Evolutionary conservation across 2,113 vertebrate species (phyloP).

Genomic region (Gallinago paraguaiae): DNA sequence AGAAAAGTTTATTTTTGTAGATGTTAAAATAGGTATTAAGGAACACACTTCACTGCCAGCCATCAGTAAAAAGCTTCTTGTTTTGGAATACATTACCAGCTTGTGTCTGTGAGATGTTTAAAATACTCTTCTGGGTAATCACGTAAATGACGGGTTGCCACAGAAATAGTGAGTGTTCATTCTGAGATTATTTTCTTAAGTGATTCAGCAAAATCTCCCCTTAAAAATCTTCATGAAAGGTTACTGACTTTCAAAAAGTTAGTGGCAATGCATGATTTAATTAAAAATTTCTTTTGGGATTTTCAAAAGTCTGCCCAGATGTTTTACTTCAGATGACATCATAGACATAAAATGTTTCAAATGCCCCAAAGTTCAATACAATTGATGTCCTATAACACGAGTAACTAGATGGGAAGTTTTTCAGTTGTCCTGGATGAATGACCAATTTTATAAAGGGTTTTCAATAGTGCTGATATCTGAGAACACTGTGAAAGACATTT

Average conservation of each 20-base stretch:
- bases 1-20: background rate
- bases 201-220: background rate
- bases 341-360: background rate
- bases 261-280: background rate
- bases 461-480: background rate
- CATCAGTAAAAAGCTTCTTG: background rate
- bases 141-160: background rate
- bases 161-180: background rate
- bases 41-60: background rate
- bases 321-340: background rate
- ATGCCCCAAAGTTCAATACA: background rate
- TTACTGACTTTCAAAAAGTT: background rate
- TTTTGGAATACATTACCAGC: conserved; percentile 17
- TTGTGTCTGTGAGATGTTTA: conserved; percentile 1
- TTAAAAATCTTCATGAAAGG: background rate
- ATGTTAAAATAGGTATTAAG: background rate
- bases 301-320: background rate
- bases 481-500: background rate
- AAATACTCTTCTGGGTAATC: conserved; percentile 16
- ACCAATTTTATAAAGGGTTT: background rate
- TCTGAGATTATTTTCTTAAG: conserved; percentile 2
- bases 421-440: background rate
- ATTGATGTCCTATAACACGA: background rate
- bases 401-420: background rate
- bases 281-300: background rate